These are phyloP conservation scores for Griposia aprilina DNA, from an alignment of 2,888 invertebrate species.

Conservation along the genomic window DNA sequence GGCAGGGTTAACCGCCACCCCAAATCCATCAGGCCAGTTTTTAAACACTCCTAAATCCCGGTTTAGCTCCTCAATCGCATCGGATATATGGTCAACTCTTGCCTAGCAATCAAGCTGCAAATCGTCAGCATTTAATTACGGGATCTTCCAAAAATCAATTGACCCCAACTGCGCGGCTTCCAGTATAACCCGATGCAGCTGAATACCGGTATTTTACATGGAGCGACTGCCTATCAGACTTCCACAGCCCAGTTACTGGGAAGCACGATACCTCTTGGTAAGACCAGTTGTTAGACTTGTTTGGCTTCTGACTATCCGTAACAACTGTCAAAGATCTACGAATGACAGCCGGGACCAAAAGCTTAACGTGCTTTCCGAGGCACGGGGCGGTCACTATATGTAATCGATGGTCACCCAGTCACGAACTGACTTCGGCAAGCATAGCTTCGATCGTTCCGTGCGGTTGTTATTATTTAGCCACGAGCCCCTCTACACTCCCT, in stretches of 20 bases:
- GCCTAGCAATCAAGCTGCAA: no score
- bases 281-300: background rate
- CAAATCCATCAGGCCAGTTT: no score
- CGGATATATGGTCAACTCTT: no score
- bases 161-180: background rate
- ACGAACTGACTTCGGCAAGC: background rate
- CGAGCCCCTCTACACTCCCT: background rate
- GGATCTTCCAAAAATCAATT: background rate
- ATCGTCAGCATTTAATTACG: background rate
- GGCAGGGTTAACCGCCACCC: no score
- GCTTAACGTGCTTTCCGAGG: background rate
- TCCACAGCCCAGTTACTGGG: background rate
- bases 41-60: no score
- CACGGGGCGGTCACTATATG: background rate
- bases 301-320: background rate
- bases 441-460: background rate
- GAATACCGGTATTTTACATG: background rate
- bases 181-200: background rate
- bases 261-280: background rate
- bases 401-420: background rate
- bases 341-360: background rate
- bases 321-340: background rate
- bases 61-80: no score
- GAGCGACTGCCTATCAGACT: background rate
- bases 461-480: background rate